These are phyloP conservation scores for Caretta caretta DNA, from an alignment of 2,113 vertebrate species.

Conservation along the genomic window DNA sequence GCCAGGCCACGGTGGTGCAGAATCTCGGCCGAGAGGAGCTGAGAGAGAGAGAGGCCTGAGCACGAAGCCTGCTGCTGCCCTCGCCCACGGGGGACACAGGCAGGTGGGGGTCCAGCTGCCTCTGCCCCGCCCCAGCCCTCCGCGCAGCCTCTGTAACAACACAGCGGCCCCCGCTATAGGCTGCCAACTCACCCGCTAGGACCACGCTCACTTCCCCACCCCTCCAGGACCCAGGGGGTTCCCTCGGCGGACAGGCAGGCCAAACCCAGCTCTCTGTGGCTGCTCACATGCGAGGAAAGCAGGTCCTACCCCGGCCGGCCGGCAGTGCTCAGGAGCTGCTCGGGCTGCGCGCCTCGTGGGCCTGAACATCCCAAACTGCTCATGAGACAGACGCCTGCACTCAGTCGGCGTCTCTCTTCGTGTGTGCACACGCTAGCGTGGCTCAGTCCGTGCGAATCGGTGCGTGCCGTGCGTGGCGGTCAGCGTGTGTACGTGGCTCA, in stretches of 20 bases:
- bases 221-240: too few species aligned
- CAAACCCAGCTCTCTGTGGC: not conserved
- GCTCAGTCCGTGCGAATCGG: not conserved
- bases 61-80: not conserved
- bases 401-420: too few species aligned
- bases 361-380: too few species aligned
- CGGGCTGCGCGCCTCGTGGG: too few species aligned
- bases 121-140: not conserved
- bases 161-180: too few species aligned
- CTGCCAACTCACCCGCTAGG: too few species aligned
- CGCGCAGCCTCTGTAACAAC: too few species aligned
- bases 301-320: not conserved
- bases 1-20: slow-evolving; percentile 86
- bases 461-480: not conserved
- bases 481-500: accelerated
- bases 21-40: slow-evolving; percentile 88
- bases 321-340: too few species aligned
- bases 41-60: not conserved
- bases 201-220: not conserved
- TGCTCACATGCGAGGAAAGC: not conserved
- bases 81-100: too few species aligned
- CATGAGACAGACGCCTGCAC: not conserved
- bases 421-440: too few species aligned
- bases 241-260: not conserved
- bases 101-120: too few species aligned